Evolutionary conservation across 2,797 vertebrate species (phyloP).

Genomic region (Synaphobranchus kaupii): DNA sequence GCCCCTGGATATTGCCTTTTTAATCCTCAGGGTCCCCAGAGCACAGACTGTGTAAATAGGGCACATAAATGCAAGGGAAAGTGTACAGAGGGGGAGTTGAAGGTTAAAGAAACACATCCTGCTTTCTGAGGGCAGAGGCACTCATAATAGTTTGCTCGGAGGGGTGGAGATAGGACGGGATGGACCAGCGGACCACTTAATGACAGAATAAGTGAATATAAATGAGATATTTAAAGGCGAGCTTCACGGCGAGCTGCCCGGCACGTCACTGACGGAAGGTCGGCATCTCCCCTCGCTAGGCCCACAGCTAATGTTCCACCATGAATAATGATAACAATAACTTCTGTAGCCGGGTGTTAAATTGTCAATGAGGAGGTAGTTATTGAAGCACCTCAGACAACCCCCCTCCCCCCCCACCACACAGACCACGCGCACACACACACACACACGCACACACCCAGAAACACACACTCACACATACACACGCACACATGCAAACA

Average conservation of each 20-base stretch:
- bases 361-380: constrained; percentile 28
- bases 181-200: constrained; percentile 51
- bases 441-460: not conserved
- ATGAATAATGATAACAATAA: constrained; percentile 44
- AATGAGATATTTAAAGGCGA: constrained; percentile 57
- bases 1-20: constrained; percentile 57
- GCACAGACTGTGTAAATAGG: constrained; percentile 58
- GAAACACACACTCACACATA: not conserved
- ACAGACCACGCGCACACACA: not conserved
- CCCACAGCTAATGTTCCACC: constrained; percentile 16
- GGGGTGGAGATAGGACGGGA: constrained; percentile 37
- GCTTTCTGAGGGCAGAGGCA: constrained; percentile 40
- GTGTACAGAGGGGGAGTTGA: constrained; percentile 55
- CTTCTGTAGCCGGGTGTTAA: constrained; percentile 36
- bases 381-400: constrained; percentile 25
- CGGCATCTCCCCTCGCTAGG: constrained; percentile 20
- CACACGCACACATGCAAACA: not conserved
- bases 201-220: constrained; percentile 50
- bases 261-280: constrained; percentile 40
- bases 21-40: constrained; percentile 62
- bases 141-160: constrained; percentile 52
- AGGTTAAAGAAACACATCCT: constrained; percentile 67
- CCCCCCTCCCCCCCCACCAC: not conserved
- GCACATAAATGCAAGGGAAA: constrained; percentile 38
- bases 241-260: constrained; percentile 50